These are phyloP conservation scores for Apodemia duryi DNA, from an alignment of 2,888 invertebrate genomes.

Conservation along the genomic window DNA sequence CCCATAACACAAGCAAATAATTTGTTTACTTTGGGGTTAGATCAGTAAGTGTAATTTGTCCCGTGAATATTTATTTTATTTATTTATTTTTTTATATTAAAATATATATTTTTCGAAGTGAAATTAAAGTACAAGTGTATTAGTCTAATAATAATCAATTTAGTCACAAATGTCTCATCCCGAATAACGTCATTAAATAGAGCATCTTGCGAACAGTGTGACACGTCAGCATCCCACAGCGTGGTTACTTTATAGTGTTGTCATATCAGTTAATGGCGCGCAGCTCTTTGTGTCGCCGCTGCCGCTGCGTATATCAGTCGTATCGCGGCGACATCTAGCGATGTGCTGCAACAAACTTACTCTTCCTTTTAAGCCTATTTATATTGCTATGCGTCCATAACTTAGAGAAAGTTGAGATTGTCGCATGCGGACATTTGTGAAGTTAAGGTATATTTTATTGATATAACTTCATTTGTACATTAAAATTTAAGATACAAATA, in stretches of 20 bases:
- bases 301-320: slow-evolving; percentile 42
- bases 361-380: slow-evolving; percentile 13
- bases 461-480: not conserved
- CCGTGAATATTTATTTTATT: no score
- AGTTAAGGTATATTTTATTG: not conserved
- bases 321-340: slow-evolving; percentile 47
- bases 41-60: no score
- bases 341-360: slow-evolving; percentile 8
- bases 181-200: slow-evolving; percentile 35
- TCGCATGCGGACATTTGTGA: not conserved
- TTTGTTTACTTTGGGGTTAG: no score
- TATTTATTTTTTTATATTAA: no score
- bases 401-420: slow-evolving; percentile 15
- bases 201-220: slow-evolving; percentile 38
- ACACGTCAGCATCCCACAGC: slow-evolving; percentile 54
- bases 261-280: slow-evolving; percentile 70
- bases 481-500: no score
- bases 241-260: slow-evolving; percentile 73
- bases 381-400: slow-evolving; percentile 6
- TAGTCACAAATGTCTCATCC: not conserved
- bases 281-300: slow-evolving; percentile 53
- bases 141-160: no score
- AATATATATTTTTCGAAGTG: no score
- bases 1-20: no score
- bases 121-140: no score